phyloP scores from a whole-genome alignment of 2,113 vertebrate genomes.

The Oncorhynchus masou region DNA sequence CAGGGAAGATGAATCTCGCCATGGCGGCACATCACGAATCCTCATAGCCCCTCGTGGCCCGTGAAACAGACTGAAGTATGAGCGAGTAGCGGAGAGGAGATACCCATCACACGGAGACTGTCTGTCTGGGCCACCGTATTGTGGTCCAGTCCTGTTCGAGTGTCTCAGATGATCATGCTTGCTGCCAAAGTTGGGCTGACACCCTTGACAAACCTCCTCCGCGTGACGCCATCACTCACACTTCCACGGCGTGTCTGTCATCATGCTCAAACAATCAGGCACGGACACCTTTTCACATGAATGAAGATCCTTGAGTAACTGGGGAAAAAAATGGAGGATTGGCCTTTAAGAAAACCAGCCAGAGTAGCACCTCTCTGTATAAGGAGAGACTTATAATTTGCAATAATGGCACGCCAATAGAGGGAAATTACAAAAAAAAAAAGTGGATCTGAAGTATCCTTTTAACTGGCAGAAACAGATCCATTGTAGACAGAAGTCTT shows the following conservation, averaged over 20 bases:
- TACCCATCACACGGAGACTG: slow-evolving; percentile 53
- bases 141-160: slow-evolving; percentile 50
- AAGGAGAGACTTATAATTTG: slow-evolving; percentile 84
- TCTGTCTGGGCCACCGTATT: slow-evolving; percentile 50
- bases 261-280: slow-evolving; percentile 71
- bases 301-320: slow-evolving; percentile 76
- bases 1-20: slow-evolving; percentile 68
- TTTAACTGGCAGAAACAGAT: slow-evolving; percentile 77
- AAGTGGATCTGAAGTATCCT: slow-evolving; percentile 76
- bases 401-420: slow-evolving; percentile 86
- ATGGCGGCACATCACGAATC: slow-evolving; percentile 55
- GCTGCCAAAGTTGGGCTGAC: slow-evolving; percentile 73
- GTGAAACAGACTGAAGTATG: slow-evolving; percentile 61
- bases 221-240: slow-evolving; percentile 74
- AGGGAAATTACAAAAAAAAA: slow-evolving; percentile 80
- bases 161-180: slow-evolving; percentile 62
- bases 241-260: slow-evolving; percentile 79
- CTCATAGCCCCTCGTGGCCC: slow-evolving; percentile 47
- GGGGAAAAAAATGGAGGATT: slow-evolving; percentile 72
- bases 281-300: slow-evolving; percentile 82
- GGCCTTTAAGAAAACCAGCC: slow-evolving; percentile 78
- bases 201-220: slow-evolving; percentile 59
- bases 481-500: slow-evolving; percentile 76
- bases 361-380: slow-evolving; percentile 77
- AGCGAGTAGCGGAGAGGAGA: slow-evolving; percentile 58